Evolutionary conservation across 2,797 vertebrate genomes (phyloP).

Genomic region (Sebastes vulpes): DNA sequence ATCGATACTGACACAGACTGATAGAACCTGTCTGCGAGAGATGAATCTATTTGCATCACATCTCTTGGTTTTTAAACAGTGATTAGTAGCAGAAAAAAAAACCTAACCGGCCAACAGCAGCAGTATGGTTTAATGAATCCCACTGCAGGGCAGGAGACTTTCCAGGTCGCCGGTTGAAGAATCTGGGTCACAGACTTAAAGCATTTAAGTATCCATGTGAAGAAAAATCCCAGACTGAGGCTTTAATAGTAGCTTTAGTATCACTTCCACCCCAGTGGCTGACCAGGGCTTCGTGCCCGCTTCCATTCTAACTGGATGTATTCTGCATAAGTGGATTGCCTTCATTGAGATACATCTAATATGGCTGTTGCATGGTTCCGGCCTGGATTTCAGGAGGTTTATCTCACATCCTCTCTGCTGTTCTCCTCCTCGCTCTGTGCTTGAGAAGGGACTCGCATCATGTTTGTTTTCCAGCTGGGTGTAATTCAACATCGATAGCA

Average conservation of each 20-base stretch:
- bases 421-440: neutral
- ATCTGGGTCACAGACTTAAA: conserved; percentile 52
- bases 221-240: conserved; percentile 25
- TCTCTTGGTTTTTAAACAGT: neutral
- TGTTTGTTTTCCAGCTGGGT: conserved; percentile 66
- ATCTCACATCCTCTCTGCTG: conserved; percentile 23
- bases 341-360: conserved; percentile 43
- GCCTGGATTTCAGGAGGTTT: conserved; percentile 49
- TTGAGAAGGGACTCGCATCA: conserved; percentile 21
- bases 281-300: conserved; percentile 31
- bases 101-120: neutral
- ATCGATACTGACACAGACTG: conserved; percentile 34
- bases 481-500: conserved; percentile 59
- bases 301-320: conserved; percentile 52
- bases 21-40: conserved; percentile 9
- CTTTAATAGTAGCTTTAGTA: conserved; percentile 49
- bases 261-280: conserved; percentile 44
- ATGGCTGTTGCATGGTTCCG: conserved; percentile 33
- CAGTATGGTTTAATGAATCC: conserved; percentile 7
- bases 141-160: conserved; percentile 6
- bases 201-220: conserved; percentile 49
- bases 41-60: neutral
- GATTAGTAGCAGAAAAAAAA: neutral
- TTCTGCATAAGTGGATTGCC: conserved; percentile 50
- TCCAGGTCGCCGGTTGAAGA: conserved; percentile 28